phyloP scores from a whole-genome alignment of 2,888 invertebrate species.

The Eristalis tenax region DNA sequence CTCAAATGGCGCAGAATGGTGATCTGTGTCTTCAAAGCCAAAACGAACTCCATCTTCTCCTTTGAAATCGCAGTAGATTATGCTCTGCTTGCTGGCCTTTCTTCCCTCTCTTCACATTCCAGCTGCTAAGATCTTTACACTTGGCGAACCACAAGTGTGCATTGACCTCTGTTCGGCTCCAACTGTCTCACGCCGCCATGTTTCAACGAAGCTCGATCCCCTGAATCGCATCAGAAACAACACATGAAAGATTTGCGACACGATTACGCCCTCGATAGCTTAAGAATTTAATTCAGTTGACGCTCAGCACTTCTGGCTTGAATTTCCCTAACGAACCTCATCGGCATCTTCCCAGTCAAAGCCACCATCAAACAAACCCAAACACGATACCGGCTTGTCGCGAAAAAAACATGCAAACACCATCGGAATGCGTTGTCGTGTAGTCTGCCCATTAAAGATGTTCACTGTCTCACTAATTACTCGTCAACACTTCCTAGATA shows the following conservation, averaged over 20 bases:
- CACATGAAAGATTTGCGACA: background rate
- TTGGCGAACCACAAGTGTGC: too few relatives aligned
- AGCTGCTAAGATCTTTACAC: too few relatives aligned
- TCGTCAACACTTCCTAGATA: background rate
- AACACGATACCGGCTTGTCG: background rate
- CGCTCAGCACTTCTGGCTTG: background rate
- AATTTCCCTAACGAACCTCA: background rate
- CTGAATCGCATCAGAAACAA: background rate
- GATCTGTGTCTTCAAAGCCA: too few relatives aligned
- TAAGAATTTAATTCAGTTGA: background rate
- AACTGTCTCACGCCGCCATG: background rate
- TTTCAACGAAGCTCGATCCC: background rate
- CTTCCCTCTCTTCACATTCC: too few relatives aligned
- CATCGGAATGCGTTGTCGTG: background rate
- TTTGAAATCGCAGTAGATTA: too few relatives aligned
- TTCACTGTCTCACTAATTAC: background rate
- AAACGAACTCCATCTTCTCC: too few relatives aligned
- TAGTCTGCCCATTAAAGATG: background rate
- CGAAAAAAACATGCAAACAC: background rate
- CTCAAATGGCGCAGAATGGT: too few relatives aligned
- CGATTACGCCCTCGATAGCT: background rate
- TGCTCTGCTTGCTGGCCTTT: too few relatives aligned
- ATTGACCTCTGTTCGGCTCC: background rate
- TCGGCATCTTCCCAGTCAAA: background rate
- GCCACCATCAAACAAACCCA: background rate